Evolutionary conservation across 1,140 invertebrate genomes (phyloP), one percentile per base, ranked within the genome.

Genomic region (Trachymyrmex septentrionalis): DNA sequence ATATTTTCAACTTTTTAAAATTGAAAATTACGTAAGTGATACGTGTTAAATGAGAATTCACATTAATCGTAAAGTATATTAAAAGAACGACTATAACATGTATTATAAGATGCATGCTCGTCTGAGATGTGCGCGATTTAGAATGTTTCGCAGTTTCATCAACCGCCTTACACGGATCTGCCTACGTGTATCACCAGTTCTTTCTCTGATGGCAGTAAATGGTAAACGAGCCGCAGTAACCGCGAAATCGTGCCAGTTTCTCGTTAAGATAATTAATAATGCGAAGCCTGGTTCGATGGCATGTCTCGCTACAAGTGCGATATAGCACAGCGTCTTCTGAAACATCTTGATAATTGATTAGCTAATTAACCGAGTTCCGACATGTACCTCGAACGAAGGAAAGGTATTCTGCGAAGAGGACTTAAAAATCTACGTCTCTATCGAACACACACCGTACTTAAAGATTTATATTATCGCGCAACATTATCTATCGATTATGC

Each of bases 211-310:
- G 24, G 44, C 76, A 64, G 66, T 77, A 87, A 87, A 87, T 27
- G 14, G 72, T 59, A 59, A 87, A 50, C 81, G 75, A 86, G 85
- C 53, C 24, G n/a, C 24, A 53, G 55, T 50, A 87, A 76, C 64
- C 86, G 86, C 63, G 72, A 88, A 87, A 85, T 85, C 72, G 27
- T 76, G 50, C 34, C 63, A 44, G 30, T 88, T 88, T 85, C 86
- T 77, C 21, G 57, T 57, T 57, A 24, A 38, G 86, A 77, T 89
- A 81, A 89, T 89, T 88, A 85, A 89, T 88, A 85, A 85, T 61
- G 19, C 63, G 19, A 12, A 55, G 57, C 24, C 30, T 53, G 44
- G 21, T 76, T 14, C 44, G 80, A 73, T 34, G 61, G 80, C 73
- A 59, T 19, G 86, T 21, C 63, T 19, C 21, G 27, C 55, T 9